These are phyloP conservation scores for Melieria crassipennis DNA, from an alignment of 2,888 invertebrate genomes.

Conservation along the genomic window DNA sequence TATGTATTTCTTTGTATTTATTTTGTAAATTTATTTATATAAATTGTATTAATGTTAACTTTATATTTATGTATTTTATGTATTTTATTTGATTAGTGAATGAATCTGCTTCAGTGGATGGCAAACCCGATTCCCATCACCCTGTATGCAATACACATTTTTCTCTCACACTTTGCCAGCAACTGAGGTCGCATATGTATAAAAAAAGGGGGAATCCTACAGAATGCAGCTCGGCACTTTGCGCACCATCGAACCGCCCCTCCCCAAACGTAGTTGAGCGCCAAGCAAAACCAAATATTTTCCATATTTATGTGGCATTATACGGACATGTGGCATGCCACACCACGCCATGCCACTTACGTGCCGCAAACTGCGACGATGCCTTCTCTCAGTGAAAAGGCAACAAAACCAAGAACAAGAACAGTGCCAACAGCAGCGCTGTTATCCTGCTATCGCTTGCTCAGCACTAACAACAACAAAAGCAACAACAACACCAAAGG, in stretches of 20 bases:
- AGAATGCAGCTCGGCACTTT: background rate
- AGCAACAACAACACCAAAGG: background rate
- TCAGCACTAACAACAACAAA: background rate
- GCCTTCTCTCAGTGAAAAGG: background rate
- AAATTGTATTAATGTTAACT: no score
- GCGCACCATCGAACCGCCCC: no score
- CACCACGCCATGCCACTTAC: slow-evolving; percentile 2
- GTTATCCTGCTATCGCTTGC: no score
- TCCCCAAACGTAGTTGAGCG: background rate
- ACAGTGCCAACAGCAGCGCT: no score
- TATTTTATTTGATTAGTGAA: no score
- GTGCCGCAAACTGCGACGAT: slow-evolving; percentile 5
- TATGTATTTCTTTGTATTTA: no score
- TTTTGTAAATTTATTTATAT: no score
- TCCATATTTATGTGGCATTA: slow-evolving; percentile 37
- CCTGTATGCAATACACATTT: no score
- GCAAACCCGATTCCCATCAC: no score
- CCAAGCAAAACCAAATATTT: slow-evolving; percentile 31
- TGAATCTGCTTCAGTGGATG: no score
- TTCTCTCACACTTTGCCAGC: no score
- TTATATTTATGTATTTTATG: no score
- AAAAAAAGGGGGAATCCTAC: slow-evolving; percentile 9
- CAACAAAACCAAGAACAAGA: background rate
- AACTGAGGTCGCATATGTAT: background rate
- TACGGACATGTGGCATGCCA: background rate